A percentile compares a stretch with the other conserved stretches of the same genome.
Evolutionary conservation across 1,140 invertebrate species (phyloP).

Genomic region (Drosophila rufa): DNA sequence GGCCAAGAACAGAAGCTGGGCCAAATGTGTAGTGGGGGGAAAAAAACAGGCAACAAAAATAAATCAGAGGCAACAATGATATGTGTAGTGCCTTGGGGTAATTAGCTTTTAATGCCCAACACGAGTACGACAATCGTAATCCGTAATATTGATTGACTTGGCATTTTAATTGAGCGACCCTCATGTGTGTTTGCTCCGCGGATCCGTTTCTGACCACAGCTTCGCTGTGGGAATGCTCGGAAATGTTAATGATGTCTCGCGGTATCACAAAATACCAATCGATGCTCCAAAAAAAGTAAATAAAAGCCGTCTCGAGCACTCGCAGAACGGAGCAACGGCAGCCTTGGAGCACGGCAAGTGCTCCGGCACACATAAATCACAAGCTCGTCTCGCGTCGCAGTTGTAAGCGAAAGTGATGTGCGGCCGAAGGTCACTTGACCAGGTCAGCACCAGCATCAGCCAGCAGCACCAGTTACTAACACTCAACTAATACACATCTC

Average conservation of each 20-base stretch:
- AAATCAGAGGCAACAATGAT: conserved; percentile 21
- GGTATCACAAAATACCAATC: conserved; percentile 71
- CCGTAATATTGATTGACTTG: conserved; percentile 75
- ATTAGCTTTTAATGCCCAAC: conserved; percentile 64
- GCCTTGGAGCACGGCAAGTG: conserved; percentile 65
- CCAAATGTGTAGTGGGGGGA: conserved; percentile 7
- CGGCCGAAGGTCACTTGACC: conserved; percentile 66
- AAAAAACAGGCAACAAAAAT: neutral
- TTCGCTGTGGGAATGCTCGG: conserved; percentile 62
- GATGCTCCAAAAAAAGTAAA: conserved; percentile 54
- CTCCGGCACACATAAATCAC: conserved; percentile 73
- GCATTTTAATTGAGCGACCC: conserved; percentile 75
- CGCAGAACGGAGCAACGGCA: conserved; percentile 51
- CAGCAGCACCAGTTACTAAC: conserved; percentile 15
- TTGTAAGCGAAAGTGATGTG: conserved; percentile 73
- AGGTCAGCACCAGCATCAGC: conserved; percentile 37
- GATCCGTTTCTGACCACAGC: conserved; percentile 51
- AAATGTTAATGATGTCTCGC: conserved; percentile 71
- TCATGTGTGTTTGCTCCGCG: conserved; percentile 24
- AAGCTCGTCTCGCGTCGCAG: conserved; percentile 37
- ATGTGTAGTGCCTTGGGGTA: conserved; percentile 40
- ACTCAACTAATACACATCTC: conserved; percentile 14
- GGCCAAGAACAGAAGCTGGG: conserved; percentile 57
- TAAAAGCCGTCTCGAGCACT: conserved; percentile 44
- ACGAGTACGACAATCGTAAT: conserved; percentile 49